A percentile compares a stretch with the other conserved stretches of the same genome.
phyloP scores from a whole-genome alignment of 1,140 invertebrate species.

The Brachionus paranguensis region DNA sequence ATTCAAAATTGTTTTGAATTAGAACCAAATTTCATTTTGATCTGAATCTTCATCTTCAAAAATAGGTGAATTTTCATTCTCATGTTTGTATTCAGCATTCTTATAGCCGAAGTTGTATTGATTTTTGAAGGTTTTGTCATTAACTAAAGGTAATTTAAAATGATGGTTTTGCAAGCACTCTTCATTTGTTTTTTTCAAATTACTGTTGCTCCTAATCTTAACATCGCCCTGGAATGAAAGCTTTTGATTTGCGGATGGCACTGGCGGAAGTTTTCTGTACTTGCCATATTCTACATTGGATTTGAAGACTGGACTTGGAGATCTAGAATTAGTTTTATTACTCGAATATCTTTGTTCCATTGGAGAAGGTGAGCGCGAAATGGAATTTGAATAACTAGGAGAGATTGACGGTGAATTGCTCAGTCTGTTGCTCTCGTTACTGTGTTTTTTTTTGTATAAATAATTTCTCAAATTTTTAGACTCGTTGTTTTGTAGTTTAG shows the following conservation, averaged over 20 bases:
- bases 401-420: conserved; percentile 22
- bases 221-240: background rate
- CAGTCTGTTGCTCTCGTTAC: background rate
- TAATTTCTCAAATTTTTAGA: background rate
- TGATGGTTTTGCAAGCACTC: background rate
- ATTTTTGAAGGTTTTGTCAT: background rate
- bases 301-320: background rate
- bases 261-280: background rate
- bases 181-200: background rate
- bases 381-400: conserved; percentile 7
- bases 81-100: background rate
- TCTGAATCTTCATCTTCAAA: conserved; percentile 24
- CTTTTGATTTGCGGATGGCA: background rate
- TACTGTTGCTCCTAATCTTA: background rate
- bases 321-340: background rate
- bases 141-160: background rate
- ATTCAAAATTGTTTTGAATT: background rate
- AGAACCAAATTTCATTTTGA: conserved; percentile 35
- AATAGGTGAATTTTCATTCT: conserved; percentile 6
- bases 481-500: background rate
- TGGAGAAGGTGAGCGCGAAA: background rate
- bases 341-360: background rate
- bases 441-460: background rate
- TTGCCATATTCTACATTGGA: background rate
- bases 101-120: background rate